Evolutionary conservation across 64 coral and sea anemone species (phyloP).

Genomic region (Montipora sp.): DNA sequence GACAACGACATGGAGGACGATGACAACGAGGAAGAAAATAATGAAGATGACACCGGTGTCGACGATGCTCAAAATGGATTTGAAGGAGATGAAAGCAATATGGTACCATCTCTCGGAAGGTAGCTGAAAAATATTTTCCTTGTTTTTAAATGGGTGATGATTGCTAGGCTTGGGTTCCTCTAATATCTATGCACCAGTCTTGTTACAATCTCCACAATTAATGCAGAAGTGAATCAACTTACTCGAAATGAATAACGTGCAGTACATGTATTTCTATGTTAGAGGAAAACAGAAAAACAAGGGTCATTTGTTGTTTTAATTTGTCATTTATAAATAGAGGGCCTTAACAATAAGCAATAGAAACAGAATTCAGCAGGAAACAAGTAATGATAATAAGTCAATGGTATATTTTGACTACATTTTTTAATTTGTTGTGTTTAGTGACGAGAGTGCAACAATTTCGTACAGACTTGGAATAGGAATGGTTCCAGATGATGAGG

Average conservation of each 20-base stretch:
- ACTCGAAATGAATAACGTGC: too few species aligned
- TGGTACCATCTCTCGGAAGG: slow-evolving; percentile 81
- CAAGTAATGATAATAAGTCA: too few species aligned
- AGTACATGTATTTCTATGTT: too few species aligned
- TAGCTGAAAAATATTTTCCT: not conserved
- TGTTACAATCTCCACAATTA: not conserved
- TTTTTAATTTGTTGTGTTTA: slow-evolving; percentile 1
- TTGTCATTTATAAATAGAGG: too few species aligned
- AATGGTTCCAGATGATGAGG: slow-evolving; percentile 89
- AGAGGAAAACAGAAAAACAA: too few species aligned
- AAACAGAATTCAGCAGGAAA: too few species aligned
- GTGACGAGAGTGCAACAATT: slow-evolving; percentile 93
- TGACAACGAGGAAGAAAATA: slow-evolving; percentile 64
- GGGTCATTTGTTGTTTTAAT: too few species aligned
- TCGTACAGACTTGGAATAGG: slow-evolving; percentile 85
- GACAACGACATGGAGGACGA: slow-evolving; percentile 64
- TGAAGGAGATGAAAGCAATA: slow-evolving; percentile 90
- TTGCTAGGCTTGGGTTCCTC: not conserved
- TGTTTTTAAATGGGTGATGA: not conserved
- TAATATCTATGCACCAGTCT: not conserved
- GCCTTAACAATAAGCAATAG: too few species aligned
- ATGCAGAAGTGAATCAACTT: too few species aligned
- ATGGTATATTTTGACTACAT: not conserved
- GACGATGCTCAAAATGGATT: slow-evolving; percentile 53
- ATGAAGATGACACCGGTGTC: slow-evolving; percentile 51